A percentile compares a stretch with the other conserved stretches of the same genome.
Conservation (phyloP, 2,888 invertebrate species). For the Zygogramma bicolorata region DNA sequence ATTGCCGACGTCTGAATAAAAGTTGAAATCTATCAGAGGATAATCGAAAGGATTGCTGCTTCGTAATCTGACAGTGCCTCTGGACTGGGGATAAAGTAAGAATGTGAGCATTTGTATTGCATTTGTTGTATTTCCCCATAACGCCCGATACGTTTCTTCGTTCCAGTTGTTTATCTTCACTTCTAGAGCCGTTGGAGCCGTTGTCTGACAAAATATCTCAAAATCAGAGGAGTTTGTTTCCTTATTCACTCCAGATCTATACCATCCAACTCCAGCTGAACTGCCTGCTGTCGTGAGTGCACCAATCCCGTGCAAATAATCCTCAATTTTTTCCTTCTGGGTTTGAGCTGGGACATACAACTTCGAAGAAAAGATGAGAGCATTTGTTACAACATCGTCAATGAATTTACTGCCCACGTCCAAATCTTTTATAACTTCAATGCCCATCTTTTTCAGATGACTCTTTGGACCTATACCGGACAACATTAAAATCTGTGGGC, state of each 20-base stretch:
- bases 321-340: slow-evolving; percentile 70
- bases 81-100: slow-evolving; percentile 59
- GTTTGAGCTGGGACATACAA: slow-evolving; percentile 70
- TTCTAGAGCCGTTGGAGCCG: not conserved
- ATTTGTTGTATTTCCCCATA: slow-evolving; percentile 60
- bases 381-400: slow-evolving; percentile 79
- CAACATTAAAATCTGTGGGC: slow-evolving; percentile 85
- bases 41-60: slow-evolving; percentile 47
- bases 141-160: slow-evolving; percentile 56
- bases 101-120: slow-evolving; percentile 32
- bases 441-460: slow-evolving; percentile 71
- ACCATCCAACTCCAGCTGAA: slow-evolving; percentile 15
- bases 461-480: slow-evolving; percentile 81
- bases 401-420: slow-evolving; percentile 83
- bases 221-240: slow-evolving; percentile 7
- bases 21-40: slow-evolving; percentile 77
- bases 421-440: slow-evolving; percentile 76
- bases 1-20: slow-evolving; percentile 68
- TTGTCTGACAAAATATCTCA: slow-evolving; percentile 3
- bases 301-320: slow-evolving; percentile 43
- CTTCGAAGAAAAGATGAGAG: slow-evolving; percentile 77
- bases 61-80: slow-evolving; percentile 72
- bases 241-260: not conserved
- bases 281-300: slow-evolving; percentile 1
- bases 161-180: slow-evolving; percentile 31